Percentiles rank a stretch among this genome's conserved stretches.
phyloP scores from a whole-genome alignment of 37 sponge, comb jelly and placozoan genomes.

The Cliona cf. orientalis region DNA sequence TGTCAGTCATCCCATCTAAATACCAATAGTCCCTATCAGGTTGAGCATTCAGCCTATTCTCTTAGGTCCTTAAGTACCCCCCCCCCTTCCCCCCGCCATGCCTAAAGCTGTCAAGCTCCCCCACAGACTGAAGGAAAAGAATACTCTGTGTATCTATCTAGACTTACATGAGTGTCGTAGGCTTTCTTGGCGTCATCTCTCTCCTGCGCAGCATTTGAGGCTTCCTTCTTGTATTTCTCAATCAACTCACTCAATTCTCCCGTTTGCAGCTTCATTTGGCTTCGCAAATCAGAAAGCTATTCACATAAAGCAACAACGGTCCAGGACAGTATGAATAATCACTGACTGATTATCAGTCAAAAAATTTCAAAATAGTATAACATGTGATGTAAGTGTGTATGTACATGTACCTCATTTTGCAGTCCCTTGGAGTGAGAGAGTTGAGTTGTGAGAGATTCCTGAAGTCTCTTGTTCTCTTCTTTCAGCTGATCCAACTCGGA shows the following conservation, averaged over 20 bases:
- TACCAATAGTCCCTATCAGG: too few relatives aligned
- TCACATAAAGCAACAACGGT: background rate
- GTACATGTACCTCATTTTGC: background rate
- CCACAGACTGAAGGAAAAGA: too few relatives aligned
- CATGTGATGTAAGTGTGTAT: too few relatives aligned
- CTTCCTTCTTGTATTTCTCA: constrained; percentile 25
- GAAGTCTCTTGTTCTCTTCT: background rate
- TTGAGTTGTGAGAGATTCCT: background rate
- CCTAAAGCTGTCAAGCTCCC: too few relatives aligned
- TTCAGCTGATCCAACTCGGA: background rate
- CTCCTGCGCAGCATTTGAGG: background rate
- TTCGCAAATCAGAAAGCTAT: constrained; percentile 4
- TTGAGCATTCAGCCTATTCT: too few relatives aligned
- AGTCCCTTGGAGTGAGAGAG: background rate
- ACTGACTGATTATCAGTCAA: too few relatives aligned
- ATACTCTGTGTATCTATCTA: too few relatives aligned
- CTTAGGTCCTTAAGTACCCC: too few relatives aligned
- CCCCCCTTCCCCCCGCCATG: too few relatives aligned
- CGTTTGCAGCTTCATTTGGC: background rate
- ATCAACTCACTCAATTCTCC: background rate
- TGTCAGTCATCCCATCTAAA: too few relatives aligned
- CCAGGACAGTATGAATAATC: background rate
- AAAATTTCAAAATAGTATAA: background rate
- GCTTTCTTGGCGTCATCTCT: constrained; percentile 15
- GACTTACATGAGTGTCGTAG: constrained; percentile 22